Base-by-base conservation (phyloP, 2,888 invertebrate genomes). In the Lycocerus yunnanus region DNA sequence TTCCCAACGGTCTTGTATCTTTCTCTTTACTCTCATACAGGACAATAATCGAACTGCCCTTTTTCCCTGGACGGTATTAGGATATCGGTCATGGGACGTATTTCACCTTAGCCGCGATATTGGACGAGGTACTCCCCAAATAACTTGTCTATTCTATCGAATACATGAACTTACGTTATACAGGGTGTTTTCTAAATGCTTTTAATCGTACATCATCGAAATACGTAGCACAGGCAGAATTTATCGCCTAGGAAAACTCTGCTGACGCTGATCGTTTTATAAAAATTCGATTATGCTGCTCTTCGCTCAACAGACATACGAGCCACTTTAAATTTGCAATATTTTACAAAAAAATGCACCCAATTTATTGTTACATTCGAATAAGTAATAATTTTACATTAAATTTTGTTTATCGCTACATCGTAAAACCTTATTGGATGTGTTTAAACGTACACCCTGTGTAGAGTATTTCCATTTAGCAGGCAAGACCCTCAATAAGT, bases 1-100 rank as follows among this genome's bases (percentile, higher is more conserved):
- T 72, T 81, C 82, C 80, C 82, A 59, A 71, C 71, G 80, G 82
- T 78, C 80, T 79, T 80, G 80, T 82, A 82, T 80, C 81, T 82
- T 80, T 80, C 80, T 81, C 80, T 81, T 81, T 82, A 80, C 82
- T 81, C 77, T 78, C 78, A 77, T 77, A 77, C 79, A 77, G 80
- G 81, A 80, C 82, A 82, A 82, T 82, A 82, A 82, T 82, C 82
- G 82, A 82, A 79, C 78, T 75, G 75, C 75, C 77, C 74, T 77
- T 75, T 77, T 79, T 80, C 81, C 81, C 80, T 75, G 79, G 80
- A 78, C 79, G 80, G 80, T 78, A 82, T 82, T 82, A 81, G 77
- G 79, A 76, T 80, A 82, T 80, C 80, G 80, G 80, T 72, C 75
- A 65, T 71, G 74, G 76, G 75, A 78, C 79, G 82, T 82, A 81